Evolutionary conservation across 2,888 invertebrate species (phyloP).

Genomic region (Cheilosia urbana): DNA sequence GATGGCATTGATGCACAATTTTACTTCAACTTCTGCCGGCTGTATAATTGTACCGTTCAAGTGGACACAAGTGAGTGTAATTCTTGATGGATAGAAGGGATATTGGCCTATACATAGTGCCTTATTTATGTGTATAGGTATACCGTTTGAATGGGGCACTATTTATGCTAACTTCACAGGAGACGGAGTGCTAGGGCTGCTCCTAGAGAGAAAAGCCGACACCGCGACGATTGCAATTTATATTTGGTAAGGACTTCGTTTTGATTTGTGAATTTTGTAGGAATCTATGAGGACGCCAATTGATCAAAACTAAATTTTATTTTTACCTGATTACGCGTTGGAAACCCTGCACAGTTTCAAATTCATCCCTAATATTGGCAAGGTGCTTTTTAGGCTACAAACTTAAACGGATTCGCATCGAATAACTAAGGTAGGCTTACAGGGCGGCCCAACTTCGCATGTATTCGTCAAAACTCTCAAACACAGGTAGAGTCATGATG

Average conservation of each 20-base stretch:
- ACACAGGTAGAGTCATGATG: no score
- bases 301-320: no score
- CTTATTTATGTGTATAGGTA: constrained; percentile 81
- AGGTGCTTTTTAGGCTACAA: no score
- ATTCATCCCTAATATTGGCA: no score
- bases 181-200: constrained; percentile 87
- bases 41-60: constrained; percentile 84
- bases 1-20: constrained; percentile 86
- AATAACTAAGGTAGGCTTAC: no score
- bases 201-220: constrained; percentile 87
- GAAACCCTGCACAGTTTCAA: no score
- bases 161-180: constrained; percentile 87
- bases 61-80: constrained; percentile 79
- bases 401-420: no score
- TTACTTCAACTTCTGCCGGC: constrained; percentile 81
- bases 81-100: no score
- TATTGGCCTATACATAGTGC: neutral
- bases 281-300: no score
- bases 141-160: constrained; percentile 87
- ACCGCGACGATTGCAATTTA: constrained; percentile 81
- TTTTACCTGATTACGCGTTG: no score
- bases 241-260: constrained; percentile 78
- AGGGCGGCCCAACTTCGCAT: no score
- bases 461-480: no score
- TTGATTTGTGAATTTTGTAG: neutral